Evolutionary conservation across 2,888 invertebrate species (phyloP).

Genomic region (Cryptophagus acutangulus): DNA sequence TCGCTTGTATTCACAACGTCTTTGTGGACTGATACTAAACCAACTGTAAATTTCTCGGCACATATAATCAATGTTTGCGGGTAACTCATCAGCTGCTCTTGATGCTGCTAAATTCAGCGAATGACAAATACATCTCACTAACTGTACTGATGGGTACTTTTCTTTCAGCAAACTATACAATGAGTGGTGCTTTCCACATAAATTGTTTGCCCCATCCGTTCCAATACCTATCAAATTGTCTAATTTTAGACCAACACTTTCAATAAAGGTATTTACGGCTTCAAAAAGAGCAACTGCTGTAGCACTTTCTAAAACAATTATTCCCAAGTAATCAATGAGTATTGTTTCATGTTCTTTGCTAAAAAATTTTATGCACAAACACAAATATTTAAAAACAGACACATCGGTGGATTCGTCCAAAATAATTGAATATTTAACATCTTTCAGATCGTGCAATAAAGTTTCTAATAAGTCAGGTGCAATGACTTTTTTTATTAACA

Average conservation of each 20-base stretch:
- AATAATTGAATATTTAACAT: background rate
- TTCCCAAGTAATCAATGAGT: background rate
- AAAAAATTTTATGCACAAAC: background rate
- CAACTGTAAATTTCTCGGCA: slow-evolving; percentile 23
- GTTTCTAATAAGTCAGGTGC: background rate
- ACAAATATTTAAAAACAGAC: background rate
- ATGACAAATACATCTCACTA: slow-evolving; percentile 25
- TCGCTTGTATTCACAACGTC: slow-evolving; percentile 21
- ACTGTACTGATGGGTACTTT: slow-evolving; percentile 19
- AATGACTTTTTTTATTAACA: background rate
- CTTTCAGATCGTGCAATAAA: background rate
- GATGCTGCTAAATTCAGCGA: slow-evolving; percentile 18
- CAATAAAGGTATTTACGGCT: background rate
- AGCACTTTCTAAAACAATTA: background rate
- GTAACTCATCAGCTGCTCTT: slow-evolving; percentile 21
- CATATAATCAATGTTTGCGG: slow-evolving; percentile 24
- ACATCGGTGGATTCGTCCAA: background rate
- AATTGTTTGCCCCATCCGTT: slow-evolving; percentile 28
- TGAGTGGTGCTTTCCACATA: slow-evolving; percentile 27
- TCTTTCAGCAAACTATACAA: slow-evolving; percentile 24
- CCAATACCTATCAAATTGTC: slow-evolving; percentile 25
- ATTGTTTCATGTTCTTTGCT: background rate
- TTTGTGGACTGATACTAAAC: slow-evolving; percentile 20
- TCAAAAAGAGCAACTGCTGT: background rate
- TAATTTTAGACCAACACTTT: background rate